phyloP scores from a whole-genome alignment of 2,888 invertebrate species.

The Leptinotarsa haldemani region DNA sequence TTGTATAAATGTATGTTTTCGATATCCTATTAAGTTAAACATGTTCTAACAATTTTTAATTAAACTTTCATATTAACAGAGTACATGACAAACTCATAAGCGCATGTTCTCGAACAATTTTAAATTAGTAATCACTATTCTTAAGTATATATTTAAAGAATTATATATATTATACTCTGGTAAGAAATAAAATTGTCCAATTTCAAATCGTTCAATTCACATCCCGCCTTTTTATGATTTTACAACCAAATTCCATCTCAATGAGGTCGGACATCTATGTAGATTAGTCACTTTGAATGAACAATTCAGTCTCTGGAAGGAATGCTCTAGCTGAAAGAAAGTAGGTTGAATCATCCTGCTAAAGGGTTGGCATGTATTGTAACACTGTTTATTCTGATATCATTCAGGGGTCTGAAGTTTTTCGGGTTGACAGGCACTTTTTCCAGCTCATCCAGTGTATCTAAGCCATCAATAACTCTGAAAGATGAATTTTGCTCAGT shows the following conservation, averaged over 20 bases:
- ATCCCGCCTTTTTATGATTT: not conserved
- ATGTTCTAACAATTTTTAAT: too few species aligned
- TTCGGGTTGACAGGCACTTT: constrained; percentile 95
- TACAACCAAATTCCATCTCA: not conserved
- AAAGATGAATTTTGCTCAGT: constrained; percentile 18
- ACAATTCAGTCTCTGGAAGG: not conserved
- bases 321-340: not conserved
- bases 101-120: too few species aligned
- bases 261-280: not conserved
- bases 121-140: too few species aligned
- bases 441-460: constrained; percentile 95
- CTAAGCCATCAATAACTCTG: constrained; percentile 97
- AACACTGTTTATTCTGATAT: constrained; percentile 86
- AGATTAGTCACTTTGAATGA: not conserved
- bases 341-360: constrained; percentile 66
- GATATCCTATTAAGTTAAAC: too few species aligned
- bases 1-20: too few species aligned
- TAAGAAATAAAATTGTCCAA: not conserved
- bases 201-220: not conserved
- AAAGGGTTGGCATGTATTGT: constrained; percentile 99
- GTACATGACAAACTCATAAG: too few species aligned
- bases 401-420: constrained; percentile 87
- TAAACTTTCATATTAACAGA: too few species aligned
- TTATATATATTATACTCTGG: not conserved
- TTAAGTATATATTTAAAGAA: too few species aligned